Evolutionary conservation across 2,797 vertebrate species (phyloP), one percentile per base, ranked within the genome.

Genomic region (Microctenopoma stevenorrisi): DNA sequence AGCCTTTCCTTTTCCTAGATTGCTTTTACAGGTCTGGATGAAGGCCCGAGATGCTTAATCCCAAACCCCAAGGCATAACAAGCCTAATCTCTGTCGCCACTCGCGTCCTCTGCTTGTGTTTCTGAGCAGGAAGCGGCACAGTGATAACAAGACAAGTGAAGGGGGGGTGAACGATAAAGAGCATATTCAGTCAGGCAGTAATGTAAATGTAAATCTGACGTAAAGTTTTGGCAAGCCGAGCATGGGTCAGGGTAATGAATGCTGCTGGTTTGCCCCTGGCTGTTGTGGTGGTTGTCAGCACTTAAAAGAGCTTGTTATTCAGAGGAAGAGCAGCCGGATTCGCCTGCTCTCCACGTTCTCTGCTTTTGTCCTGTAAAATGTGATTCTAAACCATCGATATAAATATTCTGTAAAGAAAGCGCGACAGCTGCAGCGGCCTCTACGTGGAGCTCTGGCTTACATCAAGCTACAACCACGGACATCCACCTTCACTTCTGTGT

Each of bases 161-260:
- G 26, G 16, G 25, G 7, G 25, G 7, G 43, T 5, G 25, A 62
- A 47, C 42, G 74, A 66, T 75, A 63, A 72, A 70, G 57, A 66
- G 56, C 60, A 74, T 70, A 68, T 78, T 76, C 78, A 73, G 61
- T 53, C 67, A 66, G 61, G 68, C 53, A 4, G 59, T 66, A 62
- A 84, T 80, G 81, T 61, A 65, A 79, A 82, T 81, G 60, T 69
- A 76, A 70, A 74, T 83, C 54, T 74, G 74, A 72, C 28, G 70
- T 77, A 78, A 72, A 68, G 62, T 68, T 88, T 78, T 80, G 65
- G 61, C 71, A 72, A 79, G 61, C 66, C 3, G 5, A 66, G 67
- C 72, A 58, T n/a, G 53, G 85, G 81, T 89, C 86, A 85, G 73
- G 84, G 78, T 76, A 82, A 85, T 88, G 68, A 87, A 81, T 44